Conservation (phyloP, 2,797 vertebrate species). For the Hyperoplus immaculatus region DNA sequence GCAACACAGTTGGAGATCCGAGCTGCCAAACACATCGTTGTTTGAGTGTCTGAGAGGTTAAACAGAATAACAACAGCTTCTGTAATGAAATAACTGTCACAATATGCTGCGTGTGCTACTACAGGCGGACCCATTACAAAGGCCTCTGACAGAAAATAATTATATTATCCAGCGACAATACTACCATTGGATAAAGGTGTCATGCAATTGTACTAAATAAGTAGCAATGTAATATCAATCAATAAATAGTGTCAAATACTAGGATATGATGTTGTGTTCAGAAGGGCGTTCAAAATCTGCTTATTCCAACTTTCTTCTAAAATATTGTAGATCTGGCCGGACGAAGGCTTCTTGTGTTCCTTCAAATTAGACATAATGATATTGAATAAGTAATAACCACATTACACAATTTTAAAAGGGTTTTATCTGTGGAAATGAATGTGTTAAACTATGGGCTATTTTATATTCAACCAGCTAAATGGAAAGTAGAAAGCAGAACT, state of each 20-base stretch:
- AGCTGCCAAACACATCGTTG: slow-evolving; percentile 10
- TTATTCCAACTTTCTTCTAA: no score
- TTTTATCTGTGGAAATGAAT: no score
- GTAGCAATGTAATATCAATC: no score
- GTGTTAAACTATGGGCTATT: no score
- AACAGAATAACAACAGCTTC: neutral
- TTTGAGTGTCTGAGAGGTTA: neutral
- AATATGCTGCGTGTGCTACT: neutral
- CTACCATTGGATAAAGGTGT: neutral
- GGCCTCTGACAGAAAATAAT: neutral
- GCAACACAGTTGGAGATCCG: slow-evolving; percentile 34
- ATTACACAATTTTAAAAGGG: no score
- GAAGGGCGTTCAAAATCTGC: no score
- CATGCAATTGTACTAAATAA: neutral
- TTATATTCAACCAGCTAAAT: no score
- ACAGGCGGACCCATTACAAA: neutral
- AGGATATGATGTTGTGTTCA: neutral
- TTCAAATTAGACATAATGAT: no score
- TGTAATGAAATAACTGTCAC: neutral
- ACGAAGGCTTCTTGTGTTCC: no score
- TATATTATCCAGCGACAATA: neutral
- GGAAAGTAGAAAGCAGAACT: no score
- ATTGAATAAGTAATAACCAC: no score
- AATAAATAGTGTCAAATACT: neutral
- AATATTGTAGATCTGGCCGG: no score